These are phyloP conservation scores for Mongoloraphidia duomilia DNA, from an alignment of 2,888 invertebrate species.

Conservation along the genomic window DNA sequence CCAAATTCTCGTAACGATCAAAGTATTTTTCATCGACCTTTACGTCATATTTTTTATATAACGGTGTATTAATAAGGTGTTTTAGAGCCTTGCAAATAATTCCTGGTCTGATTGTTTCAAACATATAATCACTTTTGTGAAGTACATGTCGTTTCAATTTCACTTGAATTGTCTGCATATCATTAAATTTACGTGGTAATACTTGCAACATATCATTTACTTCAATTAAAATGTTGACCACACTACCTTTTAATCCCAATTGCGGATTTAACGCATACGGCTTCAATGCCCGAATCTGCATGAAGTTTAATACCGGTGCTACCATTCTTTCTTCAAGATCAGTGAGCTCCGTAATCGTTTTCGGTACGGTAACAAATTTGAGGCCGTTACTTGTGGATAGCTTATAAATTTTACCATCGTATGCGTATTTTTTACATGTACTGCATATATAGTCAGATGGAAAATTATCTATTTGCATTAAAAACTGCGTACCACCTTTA, in stretches of 20 bases:
- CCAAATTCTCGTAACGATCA: conserved; percentile 9
- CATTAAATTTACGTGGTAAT: conserved; percentile 15
- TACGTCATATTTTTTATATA: conserved; percentile 12
- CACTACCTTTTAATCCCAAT: conserved; percentile 18
- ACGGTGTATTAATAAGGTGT: conserved; percentile 14
- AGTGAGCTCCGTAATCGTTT: conserved; percentile 14
- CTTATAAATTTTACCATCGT: conserved; percentile 9
- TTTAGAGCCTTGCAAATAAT: conserved; percentile 14
- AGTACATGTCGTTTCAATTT: conserved; percentile 18
- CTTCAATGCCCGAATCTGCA: conserved; percentile 21
- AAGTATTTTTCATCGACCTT: conserved; percentile 11
- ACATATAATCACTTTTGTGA: conserved; percentile 18
- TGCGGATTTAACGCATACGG: conserved; percentile 19
- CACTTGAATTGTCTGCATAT: conserved; percentile 17
- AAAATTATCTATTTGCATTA: background rate
- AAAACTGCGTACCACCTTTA: background rate
- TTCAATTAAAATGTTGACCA: conserved; percentile 21
- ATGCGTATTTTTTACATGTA: background rate
- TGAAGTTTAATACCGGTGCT: conserved; percentile 22
- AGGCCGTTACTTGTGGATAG: conserved; percentile 13
- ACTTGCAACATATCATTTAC: conserved; percentile 15
- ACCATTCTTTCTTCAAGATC: conserved; percentile 23
- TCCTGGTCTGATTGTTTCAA: conserved; percentile 15
- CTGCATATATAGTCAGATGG: background rate
- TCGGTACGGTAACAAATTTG: conserved; percentile 14